Conservation (phyloP, 1,140 invertebrate species). For the Neodiprion virginianus region DNA sequence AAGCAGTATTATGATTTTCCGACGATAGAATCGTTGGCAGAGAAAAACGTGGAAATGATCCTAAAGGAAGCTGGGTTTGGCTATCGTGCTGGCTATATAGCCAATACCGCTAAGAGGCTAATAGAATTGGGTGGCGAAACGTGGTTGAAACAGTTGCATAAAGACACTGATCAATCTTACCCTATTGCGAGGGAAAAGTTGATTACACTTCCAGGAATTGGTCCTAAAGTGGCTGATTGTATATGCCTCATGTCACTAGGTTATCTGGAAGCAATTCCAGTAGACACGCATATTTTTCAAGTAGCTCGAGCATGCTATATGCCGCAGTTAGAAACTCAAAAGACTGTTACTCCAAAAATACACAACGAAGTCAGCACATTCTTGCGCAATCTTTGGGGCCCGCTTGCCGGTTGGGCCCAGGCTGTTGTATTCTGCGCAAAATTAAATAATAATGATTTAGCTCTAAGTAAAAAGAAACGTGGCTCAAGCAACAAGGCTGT, state of each 20-base stretch:
- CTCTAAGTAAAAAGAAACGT: background rate
- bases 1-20: slow-evolving; percentile 84
- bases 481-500: slow-evolving; percentile 7
- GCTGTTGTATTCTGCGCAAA: slow-evolving; percentile 70
- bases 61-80: slow-evolving; percentile 87
- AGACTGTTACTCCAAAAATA: slow-evolving; percentile 83
- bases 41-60: slow-evolving; percentile 70
- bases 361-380: slow-evolving; percentile 85
- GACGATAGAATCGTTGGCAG: slow-evolving; percentile 68
- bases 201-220: slow-evolving; percentile 83
- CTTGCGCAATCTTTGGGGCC: slow-evolving; percentile 85
- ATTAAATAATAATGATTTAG: slow-evolving; percentile 40
- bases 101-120: slow-evolving; percentile 74
- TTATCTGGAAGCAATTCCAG: slow-evolving; percentile 87
- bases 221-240: slow-evolving; percentile 97
- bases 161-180: slow-evolving; percentile 67
- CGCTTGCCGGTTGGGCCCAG: slow-evolving; percentile 94
- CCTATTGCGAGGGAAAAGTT: slow-evolving; percentile 75
- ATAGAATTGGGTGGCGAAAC: slow-evolving; percentile 68
- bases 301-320: slow-evolving; percentile 85
- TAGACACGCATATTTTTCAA: slow-evolving; percentile 97
- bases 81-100: slow-evolving; percentile 89
- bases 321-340: slow-evolving; percentile 77
- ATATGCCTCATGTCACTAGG: slow-evolving; percentile 96
- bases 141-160: slow-evolving; percentile 77